Percentiles rank a stretch among this genome's conserved stretches.
phyloP scores from a whole-genome alignment of 2,113 vertebrate genomes.

The Nerophis ophidion region DNA sequence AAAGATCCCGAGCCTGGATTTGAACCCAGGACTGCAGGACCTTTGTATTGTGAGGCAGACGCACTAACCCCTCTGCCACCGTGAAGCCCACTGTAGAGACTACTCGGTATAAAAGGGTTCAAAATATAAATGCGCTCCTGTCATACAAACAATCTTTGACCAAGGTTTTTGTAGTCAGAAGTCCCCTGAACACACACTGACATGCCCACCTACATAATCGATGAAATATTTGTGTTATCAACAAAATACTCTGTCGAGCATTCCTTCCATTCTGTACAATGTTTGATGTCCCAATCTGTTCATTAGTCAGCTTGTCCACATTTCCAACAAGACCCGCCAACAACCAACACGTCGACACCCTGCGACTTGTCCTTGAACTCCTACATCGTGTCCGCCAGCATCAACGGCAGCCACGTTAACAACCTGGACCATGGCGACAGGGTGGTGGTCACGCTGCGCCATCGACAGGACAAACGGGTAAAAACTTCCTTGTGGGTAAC shows the following conservation, averaged over 20 bases:
- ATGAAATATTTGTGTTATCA: not conserved
- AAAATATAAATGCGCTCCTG: too few species aligned
- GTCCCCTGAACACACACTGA: too few species aligned
- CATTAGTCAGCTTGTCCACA: conserved; percentile 1
- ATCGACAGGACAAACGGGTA: conserved; percentile 68
- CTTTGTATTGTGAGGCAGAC: too few species aligned
- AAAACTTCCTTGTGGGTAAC: not conserved
- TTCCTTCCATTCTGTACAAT: not conserved
- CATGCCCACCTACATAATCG: too few species aligned
- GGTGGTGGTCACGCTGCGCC: conserved; percentile 73
- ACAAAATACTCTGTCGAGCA: not conserved
- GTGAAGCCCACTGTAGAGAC: too few species aligned
- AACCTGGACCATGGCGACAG: conserved; percentile 70
- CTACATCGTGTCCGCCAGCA: conserved; percentile 80
- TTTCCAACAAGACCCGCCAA: conserved; percentile 57
- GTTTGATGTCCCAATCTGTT: not conserved
- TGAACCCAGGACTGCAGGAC: too few species aligned
- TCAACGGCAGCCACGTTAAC: conserved; percentile 67
- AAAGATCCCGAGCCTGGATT: too few species aligned
- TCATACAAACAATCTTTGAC: too few species aligned
- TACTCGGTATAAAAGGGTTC: too few species aligned
- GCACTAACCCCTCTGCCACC: too few species aligned
- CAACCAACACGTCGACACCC: conserved; percentile 9
- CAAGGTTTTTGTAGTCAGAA: too few species aligned
- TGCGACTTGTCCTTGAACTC: conserved; percentile 63